These are phyloP conservation scores for Aethina tumida DNA, from an alignment of 1,140 invertebrate species.

Conservation along the genomic window DNA sequence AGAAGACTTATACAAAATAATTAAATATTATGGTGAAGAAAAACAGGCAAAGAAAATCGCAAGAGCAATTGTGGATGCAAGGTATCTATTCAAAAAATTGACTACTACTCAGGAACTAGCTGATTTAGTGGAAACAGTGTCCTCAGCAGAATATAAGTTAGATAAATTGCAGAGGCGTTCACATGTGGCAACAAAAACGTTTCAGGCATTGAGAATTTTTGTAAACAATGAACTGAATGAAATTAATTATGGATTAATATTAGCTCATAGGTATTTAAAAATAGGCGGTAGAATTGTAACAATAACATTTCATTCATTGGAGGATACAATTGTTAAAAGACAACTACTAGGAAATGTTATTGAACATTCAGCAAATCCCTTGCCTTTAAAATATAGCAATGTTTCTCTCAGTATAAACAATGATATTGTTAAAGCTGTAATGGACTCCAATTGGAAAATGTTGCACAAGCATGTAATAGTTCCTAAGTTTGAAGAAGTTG, in stretches of 20 bases:
- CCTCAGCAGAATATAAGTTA: constrained; percentile 43
- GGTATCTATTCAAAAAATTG: constrained; percentile 70
- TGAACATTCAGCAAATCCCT: constrained; percentile 52
- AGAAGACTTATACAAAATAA: constrained; percentile 66
- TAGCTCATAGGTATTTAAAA: constrained; percentile 71
- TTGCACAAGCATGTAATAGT: constrained; percentile 72
- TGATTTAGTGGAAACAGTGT: constrained; percentile 61
- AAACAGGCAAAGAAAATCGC: constrained; percentile 80
- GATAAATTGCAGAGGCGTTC: constrained; percentile 67
- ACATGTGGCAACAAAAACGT: constrained; percentile 84
- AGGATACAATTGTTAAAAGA: constrained; percentile 91
- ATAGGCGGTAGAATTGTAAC: constrained; percentile 66
- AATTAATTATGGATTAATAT: constrained; percentile 77
- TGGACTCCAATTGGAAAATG: constrained; percentile 60
- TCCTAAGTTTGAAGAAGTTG: constrained; percentile 63
- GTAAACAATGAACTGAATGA: constrained; percentile 97
- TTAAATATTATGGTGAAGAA: constrained; percentile 89
- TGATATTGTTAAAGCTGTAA: constrained; percentile 48
- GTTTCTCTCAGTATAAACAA: constrained; percentile 43
- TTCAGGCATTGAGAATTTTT: constrained; percentile 91
- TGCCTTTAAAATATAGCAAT: constrained; percentile 56
- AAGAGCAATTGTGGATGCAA: constrained; percentile 76
- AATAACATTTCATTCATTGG: constrained; percentile 86
- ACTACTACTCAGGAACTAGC: constrained; percentile 77
- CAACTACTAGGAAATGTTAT: constrained; percentile 71